Evolutionary conservation across 2,797 vertebrate species (phyloP).

Genomic region (Odontamblyopus lacepedii): DNA sequence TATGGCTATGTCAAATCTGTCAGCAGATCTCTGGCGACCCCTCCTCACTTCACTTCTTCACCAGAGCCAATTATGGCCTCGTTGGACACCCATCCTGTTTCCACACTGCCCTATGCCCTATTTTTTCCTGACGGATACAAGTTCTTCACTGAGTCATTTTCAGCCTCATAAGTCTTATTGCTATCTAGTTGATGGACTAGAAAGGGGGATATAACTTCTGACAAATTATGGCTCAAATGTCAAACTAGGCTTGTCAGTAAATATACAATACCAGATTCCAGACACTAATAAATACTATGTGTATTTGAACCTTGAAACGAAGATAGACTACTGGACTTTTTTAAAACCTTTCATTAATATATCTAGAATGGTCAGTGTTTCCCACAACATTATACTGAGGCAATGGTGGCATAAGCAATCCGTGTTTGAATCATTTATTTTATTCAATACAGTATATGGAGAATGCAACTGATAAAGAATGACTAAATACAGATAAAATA

Average conservation of each 20-base stretch:
- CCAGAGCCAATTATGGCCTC: slow-evolving; percentile 46
- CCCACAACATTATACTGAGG: too few species aligned
- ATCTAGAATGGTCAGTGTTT: too few species aligned
- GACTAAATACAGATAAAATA: too few species aligned
- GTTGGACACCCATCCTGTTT: slow-evolving; percentile 15
- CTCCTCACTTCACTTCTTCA: slow-evolving; percentile 24
- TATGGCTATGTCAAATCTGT: slow-evolving; percentile 48
- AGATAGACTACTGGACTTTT: too few species aligned
- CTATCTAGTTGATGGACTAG: background rate
- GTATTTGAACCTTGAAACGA: too few species aligned
- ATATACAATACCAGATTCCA: too few species aligned
- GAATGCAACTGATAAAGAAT: too few species aligned
- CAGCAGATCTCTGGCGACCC: slow-evolving; percentile 49
- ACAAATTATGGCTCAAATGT: slow-evolving; percentile 11
- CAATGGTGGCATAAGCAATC: too few species aligned
- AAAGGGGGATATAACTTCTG: background rate
- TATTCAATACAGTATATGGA: too few species aligned
- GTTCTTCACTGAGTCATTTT: slow-evolving; percentile 9
- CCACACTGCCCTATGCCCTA: slow-evolving; percentile 39
- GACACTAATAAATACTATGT: too few species aligned
- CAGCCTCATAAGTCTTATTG: slow-evolving; percentile 6
- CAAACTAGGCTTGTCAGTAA: background rate
- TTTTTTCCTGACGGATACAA: slow-evolving; percentile 18
- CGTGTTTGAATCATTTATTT: too few species aligned
- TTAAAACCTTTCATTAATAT: too few species aligned